Conservation (phyloP, 2,113 vertebrate species). For the Motacilla alba region DNA sequence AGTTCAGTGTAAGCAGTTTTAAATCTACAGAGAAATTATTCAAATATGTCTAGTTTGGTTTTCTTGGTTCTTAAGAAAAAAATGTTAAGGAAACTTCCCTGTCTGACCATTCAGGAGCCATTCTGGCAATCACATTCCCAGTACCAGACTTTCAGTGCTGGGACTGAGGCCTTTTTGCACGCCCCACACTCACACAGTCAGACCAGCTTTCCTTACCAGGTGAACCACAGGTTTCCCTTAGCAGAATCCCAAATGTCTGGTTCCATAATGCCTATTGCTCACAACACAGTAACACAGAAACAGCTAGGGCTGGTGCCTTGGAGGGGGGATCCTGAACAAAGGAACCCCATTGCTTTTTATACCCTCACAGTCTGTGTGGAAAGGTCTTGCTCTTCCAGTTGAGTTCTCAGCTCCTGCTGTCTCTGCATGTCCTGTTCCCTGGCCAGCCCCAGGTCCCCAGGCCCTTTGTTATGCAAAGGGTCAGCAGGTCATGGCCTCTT, state of each 20-base stretch:
- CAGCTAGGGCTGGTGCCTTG: not conserved
- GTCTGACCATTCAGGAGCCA: not conserved
- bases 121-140: not conserved
- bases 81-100: not conserved
- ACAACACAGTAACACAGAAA: not conserved
- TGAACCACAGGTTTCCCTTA: not conserved
- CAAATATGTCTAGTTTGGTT: not conserved
- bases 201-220: not conserved
- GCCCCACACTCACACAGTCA: not conserved
- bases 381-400: not conserved
- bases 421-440: not conserved
- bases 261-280: not conserved
- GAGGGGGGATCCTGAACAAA: fast-evolving
- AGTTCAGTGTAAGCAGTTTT: not conserved
- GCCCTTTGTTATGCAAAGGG: not conserved
- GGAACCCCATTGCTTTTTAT: not conserved
- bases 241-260: not conserved
- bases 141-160: not conserved
- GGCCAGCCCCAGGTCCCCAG: not conserved
- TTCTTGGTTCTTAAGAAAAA: not conserved
- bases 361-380: not conserved
- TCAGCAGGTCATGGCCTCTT: not conserved
- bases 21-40: not conserved
- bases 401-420: not conserved
- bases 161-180: not conserved